A percentile compares a stretch with the other conserved stretches of the same genome.
These are phyloP conservation scores for Sialis fuliginosa DNA, from an alignment of 2,888 invertebrate species.

Conservation along the genomic window DNA sequence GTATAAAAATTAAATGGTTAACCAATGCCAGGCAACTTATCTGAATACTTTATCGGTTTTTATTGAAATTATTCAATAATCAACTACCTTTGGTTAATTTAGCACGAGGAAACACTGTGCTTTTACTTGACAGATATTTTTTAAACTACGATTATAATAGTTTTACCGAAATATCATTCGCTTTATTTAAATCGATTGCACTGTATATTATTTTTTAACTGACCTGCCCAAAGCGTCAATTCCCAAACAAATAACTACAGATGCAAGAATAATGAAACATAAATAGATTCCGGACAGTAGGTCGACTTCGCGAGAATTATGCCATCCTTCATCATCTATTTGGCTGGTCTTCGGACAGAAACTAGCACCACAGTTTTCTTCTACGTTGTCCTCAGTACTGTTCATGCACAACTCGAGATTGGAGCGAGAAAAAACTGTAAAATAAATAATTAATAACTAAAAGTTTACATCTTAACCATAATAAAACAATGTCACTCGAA, in stretches of 20 bases:
- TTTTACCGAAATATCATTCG: too few relatives aligned
- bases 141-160: too few relatives aligned
- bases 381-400: slow-evolving; percentile 19
- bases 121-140: too few relatives aligned
- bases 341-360: slow-evolving; percentile 27
- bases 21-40: too few relatives aligned
- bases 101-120: too few relatives aligned
- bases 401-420: slow-evolving; percentile 21
- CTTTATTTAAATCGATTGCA: too few relatives aligned
- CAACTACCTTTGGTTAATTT: too few relatives aligned
- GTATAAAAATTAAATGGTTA: too few relatives aligned
- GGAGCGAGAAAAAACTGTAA: background rate
- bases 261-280: slow-evolving; percentile 39
- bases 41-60: too few relatives aligned
- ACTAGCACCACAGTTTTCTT: slow-evolving; percentile 29
- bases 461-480: too few relatives aligned
- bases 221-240: slow-evolving; percentile 43
- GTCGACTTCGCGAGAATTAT: slow-evolving; percentile 34
- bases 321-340: slow-evolving; percentile 27
- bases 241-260: slow-evolving; percentile 37
- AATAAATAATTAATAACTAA: background rate
- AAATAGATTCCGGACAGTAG: slow-evolving; percentile 41
- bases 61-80: too few relatives aligned
- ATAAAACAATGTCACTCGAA: too few relatives aligned
- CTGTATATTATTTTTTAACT: background rate